These are phyloP conservation scores for Yponomeuta plumbellus DNA, from an alignment of 2,888 invertebrate genomes.

Conservation along the genomic window DNA sequence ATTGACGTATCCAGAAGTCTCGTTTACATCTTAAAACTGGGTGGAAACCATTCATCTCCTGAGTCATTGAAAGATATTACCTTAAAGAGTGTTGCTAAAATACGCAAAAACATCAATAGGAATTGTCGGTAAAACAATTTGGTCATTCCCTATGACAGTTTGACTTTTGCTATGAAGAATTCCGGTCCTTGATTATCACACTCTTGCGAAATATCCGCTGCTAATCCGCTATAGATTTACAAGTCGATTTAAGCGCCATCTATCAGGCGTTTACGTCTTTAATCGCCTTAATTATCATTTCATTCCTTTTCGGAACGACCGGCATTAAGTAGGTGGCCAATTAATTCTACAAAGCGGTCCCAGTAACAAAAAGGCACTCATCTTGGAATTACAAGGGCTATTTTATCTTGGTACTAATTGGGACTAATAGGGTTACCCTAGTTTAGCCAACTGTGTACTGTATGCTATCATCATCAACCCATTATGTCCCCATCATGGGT, in stretches of 20 bases:
- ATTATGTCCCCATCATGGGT: too few relatives aligned
- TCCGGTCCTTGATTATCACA: not conserved
- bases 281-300: not conserved
- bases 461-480: too few relatives aligned
- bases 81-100: too few relatives aligned
- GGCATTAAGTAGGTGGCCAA: not conserved
- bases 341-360: not conserved
- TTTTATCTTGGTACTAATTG: not conserved
- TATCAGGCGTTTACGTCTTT: not conserved
- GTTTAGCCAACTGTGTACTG: too few relatives aligned
- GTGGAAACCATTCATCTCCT: too few relatives aligned
- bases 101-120: too few relatives aligned
- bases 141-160: too few relatives aligned
- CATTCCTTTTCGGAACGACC: not conserved
- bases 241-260: not conserved
- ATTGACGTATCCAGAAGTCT: too few relatives aligned
- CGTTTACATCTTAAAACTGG: too few relatives aligned
- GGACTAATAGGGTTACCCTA: not conserved
- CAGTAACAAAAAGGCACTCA: not conserved
- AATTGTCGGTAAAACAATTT: too few relatives aligned
- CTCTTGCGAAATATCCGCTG: not conserved
- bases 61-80: too few relatives aligned
- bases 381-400: not conserved
- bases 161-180: too few relatives aligned
- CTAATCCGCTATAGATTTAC: not conserved